Evolutionary conservation across 2,113 vertebrate genomes (phyloP).

Genomic region (Drymodes brunneopygia): DNA sequence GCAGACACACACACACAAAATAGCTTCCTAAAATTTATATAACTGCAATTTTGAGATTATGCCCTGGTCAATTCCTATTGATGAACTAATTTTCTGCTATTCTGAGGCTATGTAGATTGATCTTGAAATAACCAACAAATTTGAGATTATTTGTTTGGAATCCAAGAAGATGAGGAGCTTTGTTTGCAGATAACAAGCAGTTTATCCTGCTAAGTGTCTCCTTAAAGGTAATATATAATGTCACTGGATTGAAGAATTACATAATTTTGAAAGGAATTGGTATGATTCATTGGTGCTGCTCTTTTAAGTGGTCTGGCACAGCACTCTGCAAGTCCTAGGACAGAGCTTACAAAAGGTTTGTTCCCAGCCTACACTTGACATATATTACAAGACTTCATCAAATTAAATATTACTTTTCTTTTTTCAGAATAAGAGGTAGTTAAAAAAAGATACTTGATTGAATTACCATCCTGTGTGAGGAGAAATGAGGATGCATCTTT

Average conservation of each 20-base stretch:
- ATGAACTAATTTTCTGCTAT: constrained; percentile 64
- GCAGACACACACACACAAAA: neutral
- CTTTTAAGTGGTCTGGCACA: neutral
- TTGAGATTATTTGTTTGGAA: constrained; percentile 53
- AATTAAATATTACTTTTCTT: neutral
- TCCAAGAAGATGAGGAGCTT: constrained; percentile 23
- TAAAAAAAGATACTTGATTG: neutral
- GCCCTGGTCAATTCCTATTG: constrained; percentile 45
- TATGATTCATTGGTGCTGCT: neutral
- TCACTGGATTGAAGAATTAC: constrained; percentile 62
- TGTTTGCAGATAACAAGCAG: constrained; percentile 53
- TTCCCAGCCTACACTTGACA: neutral
- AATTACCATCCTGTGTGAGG: neutral
- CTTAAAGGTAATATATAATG: constrained; percentile 70
- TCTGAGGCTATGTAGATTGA: constrained; percentile 44
- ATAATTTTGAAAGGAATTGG: constrained; percentile 42
- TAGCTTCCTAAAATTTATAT: neutral
- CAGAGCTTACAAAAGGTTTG: neutral
- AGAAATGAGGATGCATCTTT: neutral
- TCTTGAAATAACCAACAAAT: constrained; percentile 50
- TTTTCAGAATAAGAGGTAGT: neutral
- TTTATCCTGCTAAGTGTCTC: constrained; percentile 63
- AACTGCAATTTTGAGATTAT: constrained; percentile 5
- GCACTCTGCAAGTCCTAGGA: neutral
- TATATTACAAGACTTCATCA: neutral